Evolutionary conservation across 2,888 invertebrate species (phyloP), one percentile per base, ranked within the genome.

Genomic region (Acheta domesticus): DNA sequence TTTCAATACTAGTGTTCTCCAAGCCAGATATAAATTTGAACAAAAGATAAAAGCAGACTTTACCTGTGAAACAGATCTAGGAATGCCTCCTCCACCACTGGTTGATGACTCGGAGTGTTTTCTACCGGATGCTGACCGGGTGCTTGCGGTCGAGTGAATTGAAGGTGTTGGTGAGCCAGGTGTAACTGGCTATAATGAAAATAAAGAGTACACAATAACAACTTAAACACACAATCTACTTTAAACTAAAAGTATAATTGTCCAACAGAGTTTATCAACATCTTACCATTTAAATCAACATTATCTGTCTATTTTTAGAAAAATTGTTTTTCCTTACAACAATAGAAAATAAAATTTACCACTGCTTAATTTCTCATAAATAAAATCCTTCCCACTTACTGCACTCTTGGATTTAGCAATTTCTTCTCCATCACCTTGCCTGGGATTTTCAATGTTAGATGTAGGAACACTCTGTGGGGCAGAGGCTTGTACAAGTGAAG

Each of bases 31-130:
- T 36, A 36, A 36, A 36, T 36, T 36, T 36, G 36, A 36, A 36
- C 36, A 36, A 36, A 36, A 36, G 36, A 36, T 36, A 36, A 36
- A 36, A 8, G 36, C 36, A 36, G 36, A 8, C 5, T 4, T 36
- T 84, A 87, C 88, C 80, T 86, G 86, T 77, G 86, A 84, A 79
- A 88, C 85, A 36, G 87, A 82, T 81, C 84, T 83, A 76, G 83
- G 84, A 74, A 83, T 83, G 77, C 81, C 83, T 77, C 81, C 83
- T 20, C 49, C 20, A 36, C 78, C 75, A 21, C 78, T 19, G n/a
- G 49, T 14, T 14, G 80, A 77, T 12, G 80, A 79, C 12, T 80
- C 80, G 36, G 80, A 80, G 36, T 76, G 36, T 62, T 80, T 80
- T 48, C 78, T 75, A 12, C 75, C 62, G 19, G 21, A 23, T 50